phyloP scores from a whole-genome alignment of 1,140 invertebrate genomes.

The Linepithema humile region DNA sequence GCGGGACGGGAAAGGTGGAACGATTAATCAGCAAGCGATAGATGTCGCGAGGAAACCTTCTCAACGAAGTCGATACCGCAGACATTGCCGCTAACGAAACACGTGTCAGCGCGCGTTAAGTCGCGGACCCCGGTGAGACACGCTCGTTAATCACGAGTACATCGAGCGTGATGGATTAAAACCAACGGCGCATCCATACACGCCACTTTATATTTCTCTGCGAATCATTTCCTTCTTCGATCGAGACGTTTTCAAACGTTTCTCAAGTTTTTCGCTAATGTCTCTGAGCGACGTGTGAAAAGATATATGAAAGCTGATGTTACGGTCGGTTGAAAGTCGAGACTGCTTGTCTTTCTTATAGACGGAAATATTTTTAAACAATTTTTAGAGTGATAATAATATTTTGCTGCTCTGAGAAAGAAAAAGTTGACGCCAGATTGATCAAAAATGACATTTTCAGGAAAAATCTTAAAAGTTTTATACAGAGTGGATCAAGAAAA shows the following conservation, averaged over 20 bases:
- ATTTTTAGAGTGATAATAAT: not conserved
- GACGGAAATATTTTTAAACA: not conserved
- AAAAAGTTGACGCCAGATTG: not conserved
- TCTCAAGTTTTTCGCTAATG: not conserved
- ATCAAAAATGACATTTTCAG: not conserved
- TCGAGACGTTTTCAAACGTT: not conserved
- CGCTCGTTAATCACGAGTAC: slow-evolving; percentile 75
- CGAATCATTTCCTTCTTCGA: slow-evolving; percentile 24
- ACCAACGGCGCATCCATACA: slow-evolving; percentile 47
- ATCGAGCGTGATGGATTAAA: slow-evolving; percentile 78
- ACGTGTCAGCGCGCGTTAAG: slow-evolving; percentile 73
- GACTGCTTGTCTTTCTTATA: not conserved
- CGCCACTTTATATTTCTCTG: slow-evolving; percentile 35
- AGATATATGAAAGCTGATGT: not conserved
- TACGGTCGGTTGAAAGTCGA: not conserved
- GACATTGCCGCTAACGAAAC: slow-evolving; percentile 66
- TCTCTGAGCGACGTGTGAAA: too few species aligned
- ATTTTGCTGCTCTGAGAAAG: too few species aligned
- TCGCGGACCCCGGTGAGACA: slow-evolving; percentile 58
- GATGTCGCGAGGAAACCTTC: slow-evolving; percentile 43
- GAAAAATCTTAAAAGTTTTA: not conserved
- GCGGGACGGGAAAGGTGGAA: not conserved
- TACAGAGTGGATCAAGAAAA: too few species aligned
- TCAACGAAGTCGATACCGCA: slow-evolving; percentile 50
- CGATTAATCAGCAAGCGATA: slow-evolving; percentile 53